Percentiles rank a stretch among this genome's conserved stretches.
phyloP scores from a whole-genome alignment of 2,888 invertebrate genomes.

The Agrochola litura region DNA sequence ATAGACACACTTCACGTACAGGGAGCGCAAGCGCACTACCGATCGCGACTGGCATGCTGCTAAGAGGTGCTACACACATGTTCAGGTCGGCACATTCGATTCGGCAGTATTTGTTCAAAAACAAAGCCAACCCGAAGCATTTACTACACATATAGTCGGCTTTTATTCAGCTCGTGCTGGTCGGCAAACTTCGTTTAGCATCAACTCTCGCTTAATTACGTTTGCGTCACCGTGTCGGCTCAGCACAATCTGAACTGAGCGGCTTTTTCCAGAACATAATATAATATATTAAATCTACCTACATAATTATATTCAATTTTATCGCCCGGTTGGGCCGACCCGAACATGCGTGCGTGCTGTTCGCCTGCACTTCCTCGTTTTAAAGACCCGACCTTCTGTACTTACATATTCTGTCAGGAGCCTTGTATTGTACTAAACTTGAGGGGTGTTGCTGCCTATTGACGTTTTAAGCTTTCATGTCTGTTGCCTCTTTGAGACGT shows the following conservation, averaged over 20 bases:
- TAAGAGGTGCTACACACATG: neutral
- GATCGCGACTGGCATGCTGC: neutral
- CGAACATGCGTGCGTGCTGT: neutral
- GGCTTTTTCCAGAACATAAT: neutral
- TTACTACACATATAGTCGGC: neutral
- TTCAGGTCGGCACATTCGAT: no score
- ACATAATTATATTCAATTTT: neutral
- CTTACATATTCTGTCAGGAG: neutral
- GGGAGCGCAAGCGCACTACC: neutral
- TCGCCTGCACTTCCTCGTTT: neutral
- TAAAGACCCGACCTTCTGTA: neutral
- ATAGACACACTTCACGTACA: neutral
- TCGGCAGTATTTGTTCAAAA: neutral
- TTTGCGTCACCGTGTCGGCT: neutral
- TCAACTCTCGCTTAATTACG: neutral
- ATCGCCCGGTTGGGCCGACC: neutral
- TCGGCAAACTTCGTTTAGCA: neutral
- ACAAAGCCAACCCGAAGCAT: neutral
- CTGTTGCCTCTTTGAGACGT: conserved; percentile 39
- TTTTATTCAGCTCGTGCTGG: neutral
- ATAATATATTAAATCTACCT: no score
- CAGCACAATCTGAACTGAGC: neutral
- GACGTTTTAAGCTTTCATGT: conserved; percentile 67
- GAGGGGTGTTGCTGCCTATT: conserved; percentile 71
- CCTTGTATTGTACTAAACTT: conserved; percentile 69